A percentile compares a stretch with the other conserved stretches of the same genome.
Evolutionary conservation across 2,888 invertebrate species (phyloP).

Genomic region (Tetrapedia diversipes): DNA sequence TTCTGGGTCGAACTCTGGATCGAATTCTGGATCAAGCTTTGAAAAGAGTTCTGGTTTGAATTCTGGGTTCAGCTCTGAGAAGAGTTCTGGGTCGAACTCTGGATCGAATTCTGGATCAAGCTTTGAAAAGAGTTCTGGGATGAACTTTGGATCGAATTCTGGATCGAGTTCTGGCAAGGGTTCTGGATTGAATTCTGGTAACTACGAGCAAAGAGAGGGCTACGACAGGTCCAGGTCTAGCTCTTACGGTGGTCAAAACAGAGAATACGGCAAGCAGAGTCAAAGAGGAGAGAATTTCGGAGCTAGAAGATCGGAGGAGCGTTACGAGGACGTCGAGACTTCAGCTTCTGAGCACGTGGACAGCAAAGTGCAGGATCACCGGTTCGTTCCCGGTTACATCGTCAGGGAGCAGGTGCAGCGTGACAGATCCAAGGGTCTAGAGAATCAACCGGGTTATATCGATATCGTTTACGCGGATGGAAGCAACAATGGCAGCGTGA

Average conservation of each 20-base stretch:
- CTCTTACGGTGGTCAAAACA: not conserved
- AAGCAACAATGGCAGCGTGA: slow-evolving; percentile 62
- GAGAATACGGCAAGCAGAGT: not conserved
- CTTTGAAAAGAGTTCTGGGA: slow-evolving; percentile 3
- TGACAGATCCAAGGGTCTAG: slow-evolving; percentile 7
- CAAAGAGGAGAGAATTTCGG: slow-evolving; percentile 5
- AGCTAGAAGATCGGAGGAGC: slow-evolving; percentile 28
- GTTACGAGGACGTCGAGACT: slow-evolving; percentile 44
- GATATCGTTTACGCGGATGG: slow-evolving; percentile 78
- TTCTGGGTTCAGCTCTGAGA: not conserved
- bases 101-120: too few species aligned
- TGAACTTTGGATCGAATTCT: too few species aligned
- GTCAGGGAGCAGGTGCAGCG: slow-evolving; percentile 7
- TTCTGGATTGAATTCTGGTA: not conserved
- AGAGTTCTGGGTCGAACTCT: not conserved
- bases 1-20: too few species aligned
- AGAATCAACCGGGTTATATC: slow-evolving; percentile 73
- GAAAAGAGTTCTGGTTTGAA: too few species aligned
- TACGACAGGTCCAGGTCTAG: not conserved
- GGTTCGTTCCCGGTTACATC: not conserved
- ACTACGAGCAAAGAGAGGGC: not conserved
- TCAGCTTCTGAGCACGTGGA: slow-evolving; percentile 55
- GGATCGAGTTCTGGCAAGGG: too few species aligned
- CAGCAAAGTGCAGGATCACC: slow-evolving; percentile 21
- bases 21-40: too few species aligned